Percentiles rank a stretch among this genome's conserved stretches.
These are phyloP conservation scores for Gymnocheta viridis DNA, from an alignment of 2,888 invertebrate genomes.

Conservation along the genomic window DNA sequence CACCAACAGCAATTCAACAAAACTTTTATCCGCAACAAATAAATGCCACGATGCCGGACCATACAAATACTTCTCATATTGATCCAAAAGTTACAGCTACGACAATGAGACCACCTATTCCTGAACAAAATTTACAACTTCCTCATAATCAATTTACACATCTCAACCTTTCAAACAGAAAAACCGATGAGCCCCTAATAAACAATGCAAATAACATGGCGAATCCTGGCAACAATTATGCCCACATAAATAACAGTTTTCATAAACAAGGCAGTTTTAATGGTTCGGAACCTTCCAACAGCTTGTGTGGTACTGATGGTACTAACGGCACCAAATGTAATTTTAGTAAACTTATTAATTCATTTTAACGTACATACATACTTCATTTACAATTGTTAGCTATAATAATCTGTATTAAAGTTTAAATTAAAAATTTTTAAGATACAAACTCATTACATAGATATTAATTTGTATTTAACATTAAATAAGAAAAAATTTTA, in stretches of 20 bases:
- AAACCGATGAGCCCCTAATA: slow-evolving; percentile 33
- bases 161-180: background rate
- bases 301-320: slow-evolving; percentile 24
- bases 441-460: background rate
- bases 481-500: slow-evolving; percentile 71
- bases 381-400: slow-evolving; percentile 57
- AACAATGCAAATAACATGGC: slow-evolving; percentile 26
- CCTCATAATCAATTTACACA: slow-evolving; percentile 25
- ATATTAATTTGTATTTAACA: slow-evolving; percentile 55
- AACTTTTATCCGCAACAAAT: slow-evolving; percentile 71
- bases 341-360: slow-evolving; percentile 74
- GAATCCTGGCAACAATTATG: slow-evolving; percentile 63
- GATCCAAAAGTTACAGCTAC: slow-evolving; percentile 58
- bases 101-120: background rate
- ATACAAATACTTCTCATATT: slow-evolving; percentile 20
- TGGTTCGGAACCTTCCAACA: background rate
- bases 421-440: slow-evolving; percentile 46
- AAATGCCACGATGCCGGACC: slow-evolving; percentile 21
- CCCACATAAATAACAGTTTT: slow-evolving; percentile 64
- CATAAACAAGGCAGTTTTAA: slow-evolving; percentile 44
- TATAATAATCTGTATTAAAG: slow-evolving; percentile 66
- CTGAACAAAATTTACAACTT: slow-evolving; percentile 36
- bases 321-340: slow-evolving; percentile 50
- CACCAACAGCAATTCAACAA: slow-evolving; percentile 80
- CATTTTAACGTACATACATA: slow-evolving; percentile 76